Conservation (phyloP, 2,888 invertebrate species). For the Clitarchus hookeri region DNA sequence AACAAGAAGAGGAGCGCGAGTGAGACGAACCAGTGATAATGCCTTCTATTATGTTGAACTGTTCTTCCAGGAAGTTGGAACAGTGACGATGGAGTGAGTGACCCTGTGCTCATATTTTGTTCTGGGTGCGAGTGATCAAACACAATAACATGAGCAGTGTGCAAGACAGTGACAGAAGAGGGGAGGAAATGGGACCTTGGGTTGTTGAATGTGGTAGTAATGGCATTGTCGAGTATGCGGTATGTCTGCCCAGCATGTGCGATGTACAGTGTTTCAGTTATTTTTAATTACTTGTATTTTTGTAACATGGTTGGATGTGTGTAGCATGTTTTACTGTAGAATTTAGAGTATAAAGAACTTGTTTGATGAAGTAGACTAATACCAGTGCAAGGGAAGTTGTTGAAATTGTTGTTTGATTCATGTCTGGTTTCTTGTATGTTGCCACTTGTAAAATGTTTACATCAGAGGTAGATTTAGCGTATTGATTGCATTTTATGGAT, state of each 20-base stretch:
- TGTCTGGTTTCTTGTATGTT: background rate
- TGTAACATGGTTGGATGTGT: background rate
- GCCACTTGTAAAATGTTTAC: background rate
- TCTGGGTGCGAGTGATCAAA: too few relatives aligned
- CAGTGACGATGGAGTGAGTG: background rate
- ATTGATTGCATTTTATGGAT: background rate
- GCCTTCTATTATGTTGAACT: background rate
- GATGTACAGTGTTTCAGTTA: background rate
- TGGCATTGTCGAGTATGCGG: background rate
- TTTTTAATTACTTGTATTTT: background rate
- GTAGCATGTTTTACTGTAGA: background rate
- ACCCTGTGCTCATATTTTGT: background rate
- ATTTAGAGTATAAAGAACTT: background rate
- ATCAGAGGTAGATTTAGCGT: background rate
- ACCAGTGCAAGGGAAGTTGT: background rate
- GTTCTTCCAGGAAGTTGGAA: background rate
- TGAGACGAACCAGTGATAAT: slow-evolving; percentile 18
- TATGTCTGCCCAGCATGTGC: background rate
- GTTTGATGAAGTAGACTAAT: background rate
- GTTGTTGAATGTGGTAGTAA: background rate
- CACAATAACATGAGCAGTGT: background rate
- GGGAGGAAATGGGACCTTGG: background rate
- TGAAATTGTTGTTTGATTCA: background rate
- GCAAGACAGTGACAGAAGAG: background rate
- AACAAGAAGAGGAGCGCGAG: slow-evolving; percentile 19